Percentiles rank a stretch among this genome's conserved stretches.
Conservation (phyloP, 2,113 vertebrate genomes). For the Mastomys coucha region DNA sequence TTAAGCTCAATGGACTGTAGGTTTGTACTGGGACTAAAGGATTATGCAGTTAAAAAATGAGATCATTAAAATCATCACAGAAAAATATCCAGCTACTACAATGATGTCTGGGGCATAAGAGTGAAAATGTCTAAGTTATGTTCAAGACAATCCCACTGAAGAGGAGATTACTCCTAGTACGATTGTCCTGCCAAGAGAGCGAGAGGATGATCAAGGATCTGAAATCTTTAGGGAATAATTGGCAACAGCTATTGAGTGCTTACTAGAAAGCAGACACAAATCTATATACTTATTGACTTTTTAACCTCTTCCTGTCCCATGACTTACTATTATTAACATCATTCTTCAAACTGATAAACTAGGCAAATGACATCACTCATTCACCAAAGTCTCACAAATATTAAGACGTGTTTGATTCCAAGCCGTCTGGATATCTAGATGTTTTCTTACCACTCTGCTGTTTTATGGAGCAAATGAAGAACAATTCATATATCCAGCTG, state of each 20-base stretch:
- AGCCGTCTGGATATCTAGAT: background rate
- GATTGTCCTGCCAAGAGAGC: background rate
- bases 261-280: background rate
- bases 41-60: background rate
- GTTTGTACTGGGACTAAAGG: background rate
- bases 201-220: background rate
- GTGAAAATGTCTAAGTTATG: background rate
- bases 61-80: background rate
- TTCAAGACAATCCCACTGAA: background rate
- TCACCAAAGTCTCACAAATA: background rate
- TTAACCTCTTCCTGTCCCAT: background rate
- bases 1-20: background rate
- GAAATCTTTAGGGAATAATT: background rate
- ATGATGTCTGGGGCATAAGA: background rate
- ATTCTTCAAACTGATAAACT: conserved; percentile 23
- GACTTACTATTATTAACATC: background rate
- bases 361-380: background rate
- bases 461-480: background rate
- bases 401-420: conserved; percentile 3
- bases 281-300: conserved; percentile 31
- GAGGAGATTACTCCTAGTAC: background rate
- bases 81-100: background rate
- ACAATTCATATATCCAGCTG: background rate
- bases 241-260: background rate
- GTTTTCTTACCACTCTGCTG: background rate